Percentiles rank a stretch among this genome's conserved stretches.
Evolutionary conservation across 2,888 invertebrate species (phyloP).

Genomic region (Scaptomyza flava): DNA sequence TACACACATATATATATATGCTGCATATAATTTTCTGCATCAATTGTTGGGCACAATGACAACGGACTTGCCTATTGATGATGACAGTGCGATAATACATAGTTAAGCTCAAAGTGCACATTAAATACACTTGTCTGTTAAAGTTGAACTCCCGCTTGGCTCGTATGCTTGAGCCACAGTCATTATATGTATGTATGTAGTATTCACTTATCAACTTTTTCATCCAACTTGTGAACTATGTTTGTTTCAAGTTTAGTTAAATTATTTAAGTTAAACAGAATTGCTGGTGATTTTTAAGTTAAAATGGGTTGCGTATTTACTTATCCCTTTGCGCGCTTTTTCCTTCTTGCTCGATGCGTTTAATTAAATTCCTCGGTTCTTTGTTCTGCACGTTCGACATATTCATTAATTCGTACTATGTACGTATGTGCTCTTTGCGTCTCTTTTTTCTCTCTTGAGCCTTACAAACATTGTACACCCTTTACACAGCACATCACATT

Average conservation of each 20-base stretch:
- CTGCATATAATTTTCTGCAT: slow-evolving; percentile 64
- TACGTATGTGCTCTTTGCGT: not conserved
- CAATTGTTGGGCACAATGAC: slow-evolving; percentile 39
- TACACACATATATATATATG: not conserved
- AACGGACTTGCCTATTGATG: slow-evolving; percentile 28
- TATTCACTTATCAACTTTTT: not conserved
- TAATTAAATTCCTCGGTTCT: slow-evolving; percentile 8
- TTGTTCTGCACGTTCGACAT: slow-evolving; percentile 1
- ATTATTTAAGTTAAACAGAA: not conserved
- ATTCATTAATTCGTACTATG: not conserved
- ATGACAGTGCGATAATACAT: slow-evolving; percentile 28
- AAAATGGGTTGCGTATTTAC: not conserved
- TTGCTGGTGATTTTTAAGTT: not conserved
- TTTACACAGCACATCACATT: not conserved
- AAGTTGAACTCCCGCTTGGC: not conserved
- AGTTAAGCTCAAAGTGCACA: slow-evolving; percentile 40
- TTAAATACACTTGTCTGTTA: slow-evolving; percentile 22
- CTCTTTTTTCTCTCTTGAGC: not conserved
- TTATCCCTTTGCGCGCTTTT: not conserved
- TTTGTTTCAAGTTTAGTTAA: not conserved
- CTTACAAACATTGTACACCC: not conserved
- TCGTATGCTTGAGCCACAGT: slow-evolving; percentile 8
- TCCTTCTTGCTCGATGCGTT: not conserved
- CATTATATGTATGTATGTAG: slow-evolving; percentile 19
- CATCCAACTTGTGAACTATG: not conserved